Conservation (phyloP, 2,888 invertebrate species). For the Pyrgus malvae region DNA sequence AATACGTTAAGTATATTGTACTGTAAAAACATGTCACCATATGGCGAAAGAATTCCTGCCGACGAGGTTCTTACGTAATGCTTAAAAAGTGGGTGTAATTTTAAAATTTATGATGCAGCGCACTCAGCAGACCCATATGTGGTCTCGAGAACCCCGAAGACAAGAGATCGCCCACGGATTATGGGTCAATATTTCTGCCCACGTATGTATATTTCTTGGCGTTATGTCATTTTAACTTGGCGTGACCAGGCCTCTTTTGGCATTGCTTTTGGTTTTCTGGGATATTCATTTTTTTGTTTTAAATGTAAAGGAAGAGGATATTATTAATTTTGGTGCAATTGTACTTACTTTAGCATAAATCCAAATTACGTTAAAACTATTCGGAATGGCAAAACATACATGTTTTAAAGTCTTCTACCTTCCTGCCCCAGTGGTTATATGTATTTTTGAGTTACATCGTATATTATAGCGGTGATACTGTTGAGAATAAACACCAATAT, state of each 20-base stretch:
- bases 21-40: slow-evolving; percentile 15
- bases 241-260: not conserved
- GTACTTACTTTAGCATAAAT: too few species aligned
- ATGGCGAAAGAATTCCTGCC: slow-evolving; percentile 16
- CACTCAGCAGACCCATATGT: slow-evolving; percentile 16
- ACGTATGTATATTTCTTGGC: slow-evolving; percentile 7
- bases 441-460: too few species aligned
- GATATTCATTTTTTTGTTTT: not conserved
- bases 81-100: slow-evolving; percentile 29
- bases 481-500: too few species aligned
- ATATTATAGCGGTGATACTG: too few species aligned
- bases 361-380: too few species aligned
- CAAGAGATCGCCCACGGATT: slow-evolving; percentile 26
- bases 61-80: slow-evolving; percentile 26
- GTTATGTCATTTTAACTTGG: not conserved
- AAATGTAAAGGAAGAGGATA: not conserved
- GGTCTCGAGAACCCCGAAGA: slow-evolving; percentile 7
- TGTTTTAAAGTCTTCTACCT: too few species aligned
- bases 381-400: too few species aligned
- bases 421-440: too few species aligned
- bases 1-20: not conserved
- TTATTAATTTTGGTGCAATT: too few species aligned
- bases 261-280: not conserved
- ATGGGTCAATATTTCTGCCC: slow-evolving; percentile 22
- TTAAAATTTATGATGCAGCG: slow-evolving; percentile 28